phyloP scores from a whole-genome alignment of 2,888 invertebrate species.

The Lasioglossum marginatum region DNA sequence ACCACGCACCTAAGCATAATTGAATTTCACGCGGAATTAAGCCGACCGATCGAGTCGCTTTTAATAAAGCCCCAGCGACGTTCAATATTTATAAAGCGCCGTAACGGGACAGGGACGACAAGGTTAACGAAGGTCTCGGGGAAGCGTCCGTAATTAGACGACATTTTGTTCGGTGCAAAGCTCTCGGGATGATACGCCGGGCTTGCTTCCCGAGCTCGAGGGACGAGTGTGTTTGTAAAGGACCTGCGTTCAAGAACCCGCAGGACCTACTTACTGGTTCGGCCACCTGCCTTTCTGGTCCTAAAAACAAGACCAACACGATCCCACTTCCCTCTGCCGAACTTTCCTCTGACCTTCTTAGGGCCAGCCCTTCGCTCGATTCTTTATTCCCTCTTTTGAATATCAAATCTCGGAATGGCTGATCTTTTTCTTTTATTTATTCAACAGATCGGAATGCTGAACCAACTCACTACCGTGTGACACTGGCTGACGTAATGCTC shows the following conservation, averaged over 20 bases:
- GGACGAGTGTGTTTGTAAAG: constrained; percentile 39
- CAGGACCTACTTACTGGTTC: constrained; percentile 72
- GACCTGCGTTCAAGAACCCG: constrained; percentile 61
- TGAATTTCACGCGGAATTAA: constrained; percentile 36
- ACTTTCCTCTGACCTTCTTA: constrained; percentile 42
- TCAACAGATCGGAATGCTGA: constrained; percentile 14
- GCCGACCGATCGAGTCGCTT: constrained; percentile 6
- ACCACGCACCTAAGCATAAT: constrained; percentile 26
- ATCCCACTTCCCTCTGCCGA: constrained; percentile 53
- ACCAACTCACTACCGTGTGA: neutral
- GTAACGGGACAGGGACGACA: constrained; percentile 33
- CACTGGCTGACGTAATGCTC: neutral
- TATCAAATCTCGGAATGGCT: constrained; percentile 1
- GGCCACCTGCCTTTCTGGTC: constrained; percentile 66
- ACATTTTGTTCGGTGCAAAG: constrained; percentile 20
- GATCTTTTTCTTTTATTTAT: neutral
- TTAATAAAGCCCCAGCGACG: constrained; percentile 18
- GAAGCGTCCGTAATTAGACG: constrained; percentile 49
- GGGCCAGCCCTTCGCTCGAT: constrained; percentile 24
- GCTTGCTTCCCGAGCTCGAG: constrained; percentile 35
- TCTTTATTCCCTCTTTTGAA: constrained; percentile 14
- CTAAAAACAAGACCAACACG: constrained; percentile 55
- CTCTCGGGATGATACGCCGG: neutral
- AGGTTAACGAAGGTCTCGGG: constrained; percentile 45
- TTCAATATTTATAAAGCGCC: constrained; percentile 51